Percentiles rank a stretch among this genome's conserved stretches.
Conservation (phyloP, 2,888 invertebrate genomes). For the Agrotis clavis region DNA sequence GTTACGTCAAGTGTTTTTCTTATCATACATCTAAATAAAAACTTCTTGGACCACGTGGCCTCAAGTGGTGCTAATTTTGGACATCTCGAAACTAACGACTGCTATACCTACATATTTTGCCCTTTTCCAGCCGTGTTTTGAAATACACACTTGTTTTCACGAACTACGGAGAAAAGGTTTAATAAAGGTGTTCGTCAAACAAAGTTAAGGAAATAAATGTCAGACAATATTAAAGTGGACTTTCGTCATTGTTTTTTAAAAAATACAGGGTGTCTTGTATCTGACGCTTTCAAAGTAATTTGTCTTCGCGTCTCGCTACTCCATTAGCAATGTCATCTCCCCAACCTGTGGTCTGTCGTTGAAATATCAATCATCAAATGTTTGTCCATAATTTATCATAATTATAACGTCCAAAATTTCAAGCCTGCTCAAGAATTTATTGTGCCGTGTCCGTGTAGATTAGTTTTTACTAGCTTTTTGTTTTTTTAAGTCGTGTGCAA, state of each 20-base stretch:
- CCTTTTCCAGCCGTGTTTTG: background rate
- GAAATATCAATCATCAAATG: constrained; percentile 67
- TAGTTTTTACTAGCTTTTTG: background rate
- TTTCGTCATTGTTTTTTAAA: constrained; percentile 14
- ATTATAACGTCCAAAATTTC: constrained; percentile 46
- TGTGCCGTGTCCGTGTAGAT: constrained; percentile 5
- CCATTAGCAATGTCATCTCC: constrained; percentile 63
- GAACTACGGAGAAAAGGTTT: background rate
- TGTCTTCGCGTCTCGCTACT: constrained; percentile 52
- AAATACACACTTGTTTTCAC: background rate
- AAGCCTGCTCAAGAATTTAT: constrained; percentile 28
- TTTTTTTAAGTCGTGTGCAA: constrained; percentile 61
- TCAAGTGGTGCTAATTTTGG: constrained; percentile 28
- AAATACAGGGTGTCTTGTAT: constrained; percentile 38
- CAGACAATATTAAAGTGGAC: constrained; percentile 8
- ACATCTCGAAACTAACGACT: constrained; percentile 9
- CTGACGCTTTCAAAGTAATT: constrained; percentile 54
- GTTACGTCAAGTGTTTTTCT: constrained; percentile 37
- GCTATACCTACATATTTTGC: background rate
- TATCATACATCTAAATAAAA: constrained; percentile 43
- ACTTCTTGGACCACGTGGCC: constrained; percentile 26
- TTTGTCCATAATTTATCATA: constrained; percentile 58
- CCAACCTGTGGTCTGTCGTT: constrained; percentile 56
- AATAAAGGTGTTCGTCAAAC: background rate
- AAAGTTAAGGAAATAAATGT: constrained; percentile 21